These are phyloP conservation scores for Tenualosa thibaudeaui DNA, from an alignment of 2,797 vertebrate species.

Conservation along the genomic window DNA sequence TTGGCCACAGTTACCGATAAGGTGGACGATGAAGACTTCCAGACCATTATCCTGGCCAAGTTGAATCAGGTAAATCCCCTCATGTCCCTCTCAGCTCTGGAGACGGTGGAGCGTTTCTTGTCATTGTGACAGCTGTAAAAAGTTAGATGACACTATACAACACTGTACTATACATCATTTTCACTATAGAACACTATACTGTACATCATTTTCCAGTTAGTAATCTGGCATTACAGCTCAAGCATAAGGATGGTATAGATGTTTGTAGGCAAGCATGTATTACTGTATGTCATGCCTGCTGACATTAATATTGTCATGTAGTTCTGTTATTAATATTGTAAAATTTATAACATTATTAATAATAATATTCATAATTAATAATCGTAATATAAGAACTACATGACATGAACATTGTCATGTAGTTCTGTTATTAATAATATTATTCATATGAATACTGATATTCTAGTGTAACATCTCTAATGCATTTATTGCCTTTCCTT, in stretches of 20 bases:
- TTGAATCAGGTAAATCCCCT: conserved; percentile 62
- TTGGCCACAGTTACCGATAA: conserved; percentile 61
- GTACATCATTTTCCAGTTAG: not conserved
- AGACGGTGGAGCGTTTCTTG: too few relatives aligned
- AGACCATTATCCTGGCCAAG: conserved; percentile 62
- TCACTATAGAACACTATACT: too few relatives aligned
- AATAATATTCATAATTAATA: too few relatives aligned
- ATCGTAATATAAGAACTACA: too few relatives aligned
- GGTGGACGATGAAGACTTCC: conserved; percentile 58
- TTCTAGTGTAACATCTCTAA: too few relatives aligned
- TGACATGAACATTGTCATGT: too few relatives aligned
- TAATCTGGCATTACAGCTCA: not conserved
- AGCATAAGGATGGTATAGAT: too few relatives aligned
- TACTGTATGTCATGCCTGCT: not conserved
- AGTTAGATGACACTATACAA: not conserved
- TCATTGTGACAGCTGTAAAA: too few relatives aligned
- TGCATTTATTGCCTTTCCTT: not conserved
- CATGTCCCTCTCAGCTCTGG: not conserved
- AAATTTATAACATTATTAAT: too few relatives aligned
- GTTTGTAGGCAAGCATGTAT: not conserved
- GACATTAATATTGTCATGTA: not conserved
- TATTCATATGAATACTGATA: too few relatives aligned
- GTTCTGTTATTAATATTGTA: not conserved
- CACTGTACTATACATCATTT: too few relatives aligned
- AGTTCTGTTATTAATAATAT: too few relatives aligned